Evolutionary conservation across 2,797 vertebrate genomes (phyloP).

Genomic region (Ataeniobius toweri): DNA sequence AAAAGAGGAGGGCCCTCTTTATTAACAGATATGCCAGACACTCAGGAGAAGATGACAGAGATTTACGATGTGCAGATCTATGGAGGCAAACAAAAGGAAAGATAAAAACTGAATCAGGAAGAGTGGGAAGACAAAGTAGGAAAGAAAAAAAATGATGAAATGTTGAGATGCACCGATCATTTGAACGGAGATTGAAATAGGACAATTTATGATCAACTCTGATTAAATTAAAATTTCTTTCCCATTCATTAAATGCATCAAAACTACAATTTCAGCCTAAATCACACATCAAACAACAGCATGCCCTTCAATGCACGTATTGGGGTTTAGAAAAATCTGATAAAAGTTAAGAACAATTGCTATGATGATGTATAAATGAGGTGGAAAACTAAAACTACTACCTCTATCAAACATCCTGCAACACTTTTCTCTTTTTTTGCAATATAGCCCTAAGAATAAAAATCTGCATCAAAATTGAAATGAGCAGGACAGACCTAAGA

Average conservation of each 20-base stretch:
- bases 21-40: constrained; percentile 71
- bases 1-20: constrained; percentile 65
- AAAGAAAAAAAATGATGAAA: constrained; percentile 33
- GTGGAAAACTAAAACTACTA: background rate
- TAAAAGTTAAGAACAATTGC: background rate
- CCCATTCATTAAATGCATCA: background rate
- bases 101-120: constrained; percentile 49
- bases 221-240: background rate
- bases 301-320: background rate
- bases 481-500: background rate
- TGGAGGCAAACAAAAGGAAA: constrained; percentile 72
- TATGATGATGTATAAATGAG: background rate
- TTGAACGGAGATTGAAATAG: background rate
- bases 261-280: background rate
- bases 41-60: constrained; percentile 74
- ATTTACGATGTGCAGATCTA: constrained; percentile 77
- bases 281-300: background rate
- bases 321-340: background rate
- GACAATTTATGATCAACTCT: background rate
- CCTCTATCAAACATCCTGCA: background rate
- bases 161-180: background rate
- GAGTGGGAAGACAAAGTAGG: constrained; percentile 51
- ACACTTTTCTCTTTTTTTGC: background rate
- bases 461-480: background rate
- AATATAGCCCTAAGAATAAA: background rate